phyloP scores from a whole-genome alignment of 2,113 vertebrate species.

The Rhadina sibilatrix region DNA sequence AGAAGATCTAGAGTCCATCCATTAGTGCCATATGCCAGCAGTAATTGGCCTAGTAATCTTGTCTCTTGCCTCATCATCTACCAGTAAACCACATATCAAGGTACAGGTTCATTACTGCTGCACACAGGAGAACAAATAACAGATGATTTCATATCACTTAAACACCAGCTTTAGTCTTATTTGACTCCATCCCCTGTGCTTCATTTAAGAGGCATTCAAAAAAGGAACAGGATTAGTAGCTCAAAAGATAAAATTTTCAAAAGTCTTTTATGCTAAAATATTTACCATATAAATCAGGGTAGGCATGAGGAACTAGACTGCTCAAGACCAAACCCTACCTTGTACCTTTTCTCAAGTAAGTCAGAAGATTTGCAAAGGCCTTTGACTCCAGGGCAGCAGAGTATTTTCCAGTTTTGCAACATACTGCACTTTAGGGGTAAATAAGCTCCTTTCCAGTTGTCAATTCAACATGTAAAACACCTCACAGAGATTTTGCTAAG shows the following conservation, averaged over 20 bases:
- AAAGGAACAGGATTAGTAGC: background rate
- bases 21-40: background rate
- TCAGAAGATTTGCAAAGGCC: background rate
- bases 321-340: background rate
- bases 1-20: background rate
- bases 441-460: conserved; percentile 19
- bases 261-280: background rate
- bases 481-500: conserved; percentile 32
- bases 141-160: background rate
- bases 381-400: background rate
- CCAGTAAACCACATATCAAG: background rate
- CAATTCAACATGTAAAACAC: conserved; percentile 40
- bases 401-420: conserved; percentile 49
- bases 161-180: background rate
- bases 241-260: background rate
- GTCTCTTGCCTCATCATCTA: background rate
- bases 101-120: background rate
- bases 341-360: background rate
- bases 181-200: background rate
- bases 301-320: background rate
- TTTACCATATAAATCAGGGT: background rate
- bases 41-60: background rate
- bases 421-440: conserved; percentile 31
- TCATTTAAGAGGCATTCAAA: background rate
- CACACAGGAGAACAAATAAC: background rate